phyloP scores from a whole-genome alignment of 2,113 vertebrate species.

The Rallus limicola region DNA sequence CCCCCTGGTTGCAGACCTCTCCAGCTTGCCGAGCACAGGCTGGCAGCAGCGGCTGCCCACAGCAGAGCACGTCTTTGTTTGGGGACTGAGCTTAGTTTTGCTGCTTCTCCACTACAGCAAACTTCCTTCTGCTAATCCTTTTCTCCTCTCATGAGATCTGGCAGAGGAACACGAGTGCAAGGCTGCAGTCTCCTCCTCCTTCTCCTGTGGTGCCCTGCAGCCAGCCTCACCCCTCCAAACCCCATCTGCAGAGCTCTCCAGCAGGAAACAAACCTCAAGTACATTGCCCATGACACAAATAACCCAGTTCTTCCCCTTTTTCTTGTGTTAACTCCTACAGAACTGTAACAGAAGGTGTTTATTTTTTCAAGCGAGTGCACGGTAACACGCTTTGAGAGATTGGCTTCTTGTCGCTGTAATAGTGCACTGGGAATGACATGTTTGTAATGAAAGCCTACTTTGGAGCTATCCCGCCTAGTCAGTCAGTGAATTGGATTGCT shows the following conservation, averaged over 20 bases:
- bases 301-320: background rate
- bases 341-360: background rate
- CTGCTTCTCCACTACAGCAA: background rate
- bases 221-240: background rate
- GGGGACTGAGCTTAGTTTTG: background rate
- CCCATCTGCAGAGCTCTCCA: background rate
- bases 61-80: background rate
- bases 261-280: background rate
- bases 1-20: background rate
- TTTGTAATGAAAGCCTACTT: background rate
- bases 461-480: background rate
- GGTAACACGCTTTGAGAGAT: background rate
- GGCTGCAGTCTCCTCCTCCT: background rate
- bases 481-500: background rate
- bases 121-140: background rate
- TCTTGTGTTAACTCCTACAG: background rate
- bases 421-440: background rate
- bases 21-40: background rate
- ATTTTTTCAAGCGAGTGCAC: background rate
- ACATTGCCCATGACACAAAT: background rate
- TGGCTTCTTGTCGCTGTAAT: background rate
- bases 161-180: background rate
- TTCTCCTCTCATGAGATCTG: background rate
- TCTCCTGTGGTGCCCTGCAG: background rate
- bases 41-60: background rate